Evolutionary conservation across 2,113 vertebrate species (phyloP).

Genomic region (Geococcyx californianus): DNA sequence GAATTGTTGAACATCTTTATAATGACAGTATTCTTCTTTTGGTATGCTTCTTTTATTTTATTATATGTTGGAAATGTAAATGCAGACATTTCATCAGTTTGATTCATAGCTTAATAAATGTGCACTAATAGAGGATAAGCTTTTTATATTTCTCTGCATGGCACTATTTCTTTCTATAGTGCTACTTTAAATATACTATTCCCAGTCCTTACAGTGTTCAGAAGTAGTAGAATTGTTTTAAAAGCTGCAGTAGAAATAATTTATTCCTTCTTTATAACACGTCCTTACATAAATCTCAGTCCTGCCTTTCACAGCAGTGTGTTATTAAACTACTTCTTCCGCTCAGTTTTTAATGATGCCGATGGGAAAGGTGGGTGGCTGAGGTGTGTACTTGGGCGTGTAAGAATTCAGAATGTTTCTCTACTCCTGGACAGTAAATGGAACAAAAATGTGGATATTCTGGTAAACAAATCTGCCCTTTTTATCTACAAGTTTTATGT

Average conservation of each 20-base stretch:
- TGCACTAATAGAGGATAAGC: not conserved
- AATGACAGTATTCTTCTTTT: not conserved
- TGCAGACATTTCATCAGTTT: not conserved
- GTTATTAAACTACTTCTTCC: not conserved
- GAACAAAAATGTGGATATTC: not conserved
- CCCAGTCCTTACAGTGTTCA: not conserved
- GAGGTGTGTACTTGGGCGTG: not conserved
- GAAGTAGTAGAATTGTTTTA: not conserved
- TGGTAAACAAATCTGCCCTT: not conserved
- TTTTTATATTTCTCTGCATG: not conserved
- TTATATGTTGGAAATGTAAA: not conserved
- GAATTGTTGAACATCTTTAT: not conserved
- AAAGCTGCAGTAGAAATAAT: not conserved
- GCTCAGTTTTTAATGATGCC: not conserved
- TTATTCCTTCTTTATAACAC: not conserved
- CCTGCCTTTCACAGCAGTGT: not conserved
- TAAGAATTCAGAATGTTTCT: not conserved
- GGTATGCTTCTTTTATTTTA: not conserved
- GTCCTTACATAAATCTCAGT: not conserved
- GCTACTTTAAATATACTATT: not conserved
- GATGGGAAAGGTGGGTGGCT: not conserved
- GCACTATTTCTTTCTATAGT: not conserved
- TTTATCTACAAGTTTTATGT: not conserved
- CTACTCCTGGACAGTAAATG: not conserved
- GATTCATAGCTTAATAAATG: not conserved